phyloP scores from a whole-genome alignment of 2,888 invertebrate genomes.

The Sminthurides aquaticus region DNA sequence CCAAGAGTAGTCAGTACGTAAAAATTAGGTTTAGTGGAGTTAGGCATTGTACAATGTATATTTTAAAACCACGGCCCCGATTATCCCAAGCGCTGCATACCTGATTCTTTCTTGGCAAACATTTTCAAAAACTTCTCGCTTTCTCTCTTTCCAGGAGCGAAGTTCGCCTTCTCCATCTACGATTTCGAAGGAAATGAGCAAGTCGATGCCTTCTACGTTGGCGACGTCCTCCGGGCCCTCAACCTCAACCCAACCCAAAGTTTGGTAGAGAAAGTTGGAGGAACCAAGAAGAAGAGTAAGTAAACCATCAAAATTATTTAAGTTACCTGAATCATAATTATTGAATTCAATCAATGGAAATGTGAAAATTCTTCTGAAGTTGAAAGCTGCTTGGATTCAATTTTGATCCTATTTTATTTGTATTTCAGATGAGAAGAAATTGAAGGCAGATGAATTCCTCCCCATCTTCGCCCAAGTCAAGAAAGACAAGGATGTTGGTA shows the following conservation, averaged over 20 bases:
- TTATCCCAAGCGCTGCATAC: too few species aligned
- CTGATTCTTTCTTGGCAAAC: too few species aligned
- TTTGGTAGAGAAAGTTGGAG: slow-evolving; percentile 88
- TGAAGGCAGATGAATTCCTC: slow-evolving; percentile 95
- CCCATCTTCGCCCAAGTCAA: slow-evolving; percentile 93
- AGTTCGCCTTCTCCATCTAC: slow-evolving; percentile 91
- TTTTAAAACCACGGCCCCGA: too few species aligned
- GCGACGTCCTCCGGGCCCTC: slow-evolving; percentile 88
- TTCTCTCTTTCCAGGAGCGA: slow-evolving; percentile 52
- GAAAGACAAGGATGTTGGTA: slow-evolving; percentile 96
- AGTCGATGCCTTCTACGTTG: slow-evolving; percentile 87
- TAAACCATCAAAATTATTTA: slow-evolving; percentile 18
- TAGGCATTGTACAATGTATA: too few species aligned
- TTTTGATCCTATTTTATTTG: neutral
- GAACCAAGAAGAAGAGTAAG: slow-evolving; percentile 88
- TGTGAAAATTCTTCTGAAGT: neutral
- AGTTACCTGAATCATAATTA: too few species aligned
- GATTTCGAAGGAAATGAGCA: slow-evolving; percentile 83
- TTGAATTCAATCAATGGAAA: neutral
- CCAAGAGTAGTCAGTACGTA: too few species aligned
- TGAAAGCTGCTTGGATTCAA: neutral
- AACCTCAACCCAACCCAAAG: slow-evolving; percentile 92
- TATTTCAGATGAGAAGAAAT: slow-evolving; percentile 67
- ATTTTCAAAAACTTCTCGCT: neutral
- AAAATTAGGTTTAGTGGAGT: too few species aligned